Evolutionary conservation across 2,797 vertebrate genomes (phyloP).

Genomic region (Crocidura indochinensis): DNA sequence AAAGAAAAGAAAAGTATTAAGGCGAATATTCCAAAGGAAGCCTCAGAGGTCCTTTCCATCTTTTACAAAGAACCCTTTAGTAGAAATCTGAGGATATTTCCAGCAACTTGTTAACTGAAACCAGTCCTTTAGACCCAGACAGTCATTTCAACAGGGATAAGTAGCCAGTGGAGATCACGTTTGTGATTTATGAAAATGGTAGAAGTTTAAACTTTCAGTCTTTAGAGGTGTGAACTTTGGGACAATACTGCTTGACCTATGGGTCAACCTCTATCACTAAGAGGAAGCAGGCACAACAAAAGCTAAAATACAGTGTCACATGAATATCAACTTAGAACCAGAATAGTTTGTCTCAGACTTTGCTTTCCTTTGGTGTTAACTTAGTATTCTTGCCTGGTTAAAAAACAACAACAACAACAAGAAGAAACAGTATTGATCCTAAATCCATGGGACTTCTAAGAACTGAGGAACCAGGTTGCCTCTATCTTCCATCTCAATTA

Average conservation of each 20-base stretch:
- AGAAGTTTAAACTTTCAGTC: not conserved
- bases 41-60: not conserved
- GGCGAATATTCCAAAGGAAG: not conserved
- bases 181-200: not conserved
- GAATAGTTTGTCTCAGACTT: not conserved
- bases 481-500: not conserved
- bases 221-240: constrained; percentile 11
- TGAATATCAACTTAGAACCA: not conserved
- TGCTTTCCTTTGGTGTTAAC: constrained; percentile 18
- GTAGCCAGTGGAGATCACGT: not conserved
- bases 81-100: constrained; percentile 30
- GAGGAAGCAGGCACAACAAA: not conserved
- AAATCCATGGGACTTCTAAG: not conserved
- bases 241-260: not conserved
- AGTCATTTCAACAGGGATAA: not conserved
- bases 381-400: not conserved
- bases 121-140: not conserved
- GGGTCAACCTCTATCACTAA: not conserved
- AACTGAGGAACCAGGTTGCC: not conserved
- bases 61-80: constrained; percentile 29
- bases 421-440: not conserved
- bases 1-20: not conserved
- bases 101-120: not conserved
- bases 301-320: not conserved
- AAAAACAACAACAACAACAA: not conserved